Base-by-base conservation (phyloP, 2,888 invertebrate genomes). In the Zhengitettix transpicula region DNA sequence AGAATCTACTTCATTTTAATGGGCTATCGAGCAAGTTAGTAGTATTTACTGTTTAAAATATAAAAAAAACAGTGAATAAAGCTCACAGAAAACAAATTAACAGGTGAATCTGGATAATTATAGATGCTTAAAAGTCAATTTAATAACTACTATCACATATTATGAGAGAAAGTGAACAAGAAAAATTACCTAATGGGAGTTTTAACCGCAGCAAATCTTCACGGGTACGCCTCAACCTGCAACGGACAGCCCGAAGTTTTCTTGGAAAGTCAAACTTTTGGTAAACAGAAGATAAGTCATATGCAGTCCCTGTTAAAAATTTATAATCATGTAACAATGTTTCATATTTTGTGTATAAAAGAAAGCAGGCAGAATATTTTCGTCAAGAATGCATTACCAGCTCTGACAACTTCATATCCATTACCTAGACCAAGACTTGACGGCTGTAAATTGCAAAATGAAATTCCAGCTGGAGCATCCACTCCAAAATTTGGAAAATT, bases 391-490 rank as follows among this genome's bases (percentile, higher is more conserved):
- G 28, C 28, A 28, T 28, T 57, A 60, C 62, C 60, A n/a, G 41
- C 42, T 40, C 61, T 59, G 58, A 60, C 40, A 12, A 64, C 51
- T 62, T 65, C 65, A 61, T 65, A 65, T 12, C 65, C 64, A 55
- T 60, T 61, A 52, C 64, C 65, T 16, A 61, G 56, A 15, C 57
- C 60, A 44, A 64, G 56, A 53, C 56, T 62, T 14, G 62, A 62
- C 15, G 63, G 63, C 56, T 64, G 60, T 41, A 65, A 52, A 47
- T 64, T 64, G 44, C 58, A 47, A 58, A 67, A 67, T 9, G 64
- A 62, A 12, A 66, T 58, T 1, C 65, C 65, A 10, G 64, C 62
- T 47, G 65, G 66, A 42, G 65, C 64, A 53, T 68, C 66, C 9
- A 65, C 17, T 41, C 57, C 56, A 62, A 63, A 60, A 58, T 3